Evolutionary conservation across 1,140 invertebrate species (phyloP), one percentile per base, ranked within the genome.

Genomic region (Bombus confusus): DNA sequence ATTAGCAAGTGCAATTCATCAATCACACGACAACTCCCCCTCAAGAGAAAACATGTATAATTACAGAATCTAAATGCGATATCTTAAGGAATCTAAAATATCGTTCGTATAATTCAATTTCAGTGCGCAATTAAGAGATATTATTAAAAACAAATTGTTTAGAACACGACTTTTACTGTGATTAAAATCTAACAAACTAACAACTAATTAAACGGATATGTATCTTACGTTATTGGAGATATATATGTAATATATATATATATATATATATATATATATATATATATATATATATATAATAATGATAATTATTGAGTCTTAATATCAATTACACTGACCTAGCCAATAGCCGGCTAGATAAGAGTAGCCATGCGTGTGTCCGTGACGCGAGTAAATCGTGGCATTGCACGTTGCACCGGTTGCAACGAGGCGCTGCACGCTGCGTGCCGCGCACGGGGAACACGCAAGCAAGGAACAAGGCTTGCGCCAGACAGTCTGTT

Each of bases 401-500:
- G 82, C 81, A 88, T 88, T 88, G 86, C 86, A 88, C 86, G 78
- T 89, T 86, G 85, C 85, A 86, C 69, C 74, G 72, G n/a, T 74
- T 74, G 73, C 43, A 75, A 75, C 73, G 75, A 77, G 75, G 75
- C 75, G 75, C 39, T 62, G 75, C 71, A 74, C 43, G 73, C 72
- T 68, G 72, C 82, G 74, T 69, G 74, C 37, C n/a, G 72, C 81
- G 86, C 83, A 77, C 83, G 62, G 64, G 66, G 41, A 83, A 87
- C 91, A 91, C 91, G 92, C 87, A 82, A 80, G 18, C 77, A 41
- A 86, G 64, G 82, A 86, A 85, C 90, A 91, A 91, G 85, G 88
- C 87, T 91, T 87, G 88, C 88, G 87, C 89, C 89, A 90, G 80
- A 90, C 88, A 91, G 87, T 86, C 87, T 88, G 91, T 92, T 92